phyloP scores from a whole-genome alignment of 2,888 invertebrate genomes.

The Euplagia quadripunctaria region DNA sequence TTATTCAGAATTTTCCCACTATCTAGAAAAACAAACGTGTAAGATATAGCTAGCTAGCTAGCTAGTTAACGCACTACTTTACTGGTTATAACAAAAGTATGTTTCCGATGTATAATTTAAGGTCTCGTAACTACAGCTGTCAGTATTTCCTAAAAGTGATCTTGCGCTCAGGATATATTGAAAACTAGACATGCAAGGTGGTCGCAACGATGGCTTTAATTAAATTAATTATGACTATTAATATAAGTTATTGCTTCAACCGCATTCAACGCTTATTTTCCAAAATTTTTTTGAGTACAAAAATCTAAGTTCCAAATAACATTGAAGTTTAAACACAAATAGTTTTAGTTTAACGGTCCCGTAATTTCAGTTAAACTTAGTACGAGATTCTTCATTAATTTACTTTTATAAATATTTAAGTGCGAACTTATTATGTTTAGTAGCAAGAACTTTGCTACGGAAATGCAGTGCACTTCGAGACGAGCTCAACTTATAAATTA shows the following conservation, averaged over 20 bases:
- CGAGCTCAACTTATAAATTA: slow-evolving; percentile 83
- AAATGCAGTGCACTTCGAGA: slow-evolving; percentile 80
- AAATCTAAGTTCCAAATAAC: not conserved
- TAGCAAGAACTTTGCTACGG: slow-evolving; percentile 71
- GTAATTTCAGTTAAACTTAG: slow-evolving; percentile 32
- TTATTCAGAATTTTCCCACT: slow-evolving; percentile 26
- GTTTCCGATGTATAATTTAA: not conserved
- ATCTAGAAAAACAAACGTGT: not conserved
- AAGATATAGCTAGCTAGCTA: too few relatives aligned
- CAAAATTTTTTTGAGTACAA: not conserved
- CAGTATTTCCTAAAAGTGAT: too few relatives aligned
- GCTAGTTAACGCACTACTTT: not conserved
- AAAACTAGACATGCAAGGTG: not conserved
- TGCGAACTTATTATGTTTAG: slow-evolving; percentile 65
- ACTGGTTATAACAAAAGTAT: slow-evolving; percentile 7
- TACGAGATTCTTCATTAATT: slow-evolving; percentile 47
- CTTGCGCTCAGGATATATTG: not conserved
- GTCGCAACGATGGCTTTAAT: not conserved
- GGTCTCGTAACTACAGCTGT: not conserved
- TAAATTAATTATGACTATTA: not conserved
- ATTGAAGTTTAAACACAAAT: not conserved
- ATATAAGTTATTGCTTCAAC: too few relatives aligned
- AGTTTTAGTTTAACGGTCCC: slow-evolving; percentile 10
- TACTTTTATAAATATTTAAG: slow-evolving; percentile 55
- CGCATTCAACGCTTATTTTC: not conserved